Conservation (phyloP, 2,888 invertebrate genomes). For the Lottia scabra region DNA sequence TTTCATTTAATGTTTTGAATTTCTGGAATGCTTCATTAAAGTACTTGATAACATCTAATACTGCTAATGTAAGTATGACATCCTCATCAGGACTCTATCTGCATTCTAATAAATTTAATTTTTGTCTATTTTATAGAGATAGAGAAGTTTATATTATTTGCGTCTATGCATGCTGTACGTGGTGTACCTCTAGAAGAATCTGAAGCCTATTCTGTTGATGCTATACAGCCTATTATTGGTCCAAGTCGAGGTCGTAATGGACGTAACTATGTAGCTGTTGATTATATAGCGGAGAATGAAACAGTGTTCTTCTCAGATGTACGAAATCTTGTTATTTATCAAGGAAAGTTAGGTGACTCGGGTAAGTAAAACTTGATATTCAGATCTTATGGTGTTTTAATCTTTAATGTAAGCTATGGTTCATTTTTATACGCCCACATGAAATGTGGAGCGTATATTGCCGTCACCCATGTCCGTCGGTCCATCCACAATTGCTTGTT, state of each 20-base stretch:
- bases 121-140: conserved; percentile 72
- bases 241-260: conserved; percentile 76
- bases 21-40: too few relatives aligned
- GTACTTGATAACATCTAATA: too few relatives aligned
- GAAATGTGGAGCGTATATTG: too few relatives aligned
- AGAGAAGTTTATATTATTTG: conserved; percentile 92
- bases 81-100: not conserved
- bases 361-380: conserved; percentile 76
- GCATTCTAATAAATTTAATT: too few relatives aligned
- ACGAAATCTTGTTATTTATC: conserved; percentile 72
- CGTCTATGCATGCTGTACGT: conserved; percentile 94
- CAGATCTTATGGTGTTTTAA: too few relatives aligned
- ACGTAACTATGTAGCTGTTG: conserved; percentile 93
- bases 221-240: conserved; percentile 89
- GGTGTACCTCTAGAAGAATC: conserved; percentile 74
- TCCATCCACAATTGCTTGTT: too few relatives aligned
- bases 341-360: conserved; percentile 83
- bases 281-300: conserved; percentile 88
- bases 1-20: too few relatives aligned
- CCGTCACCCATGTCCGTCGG: too few relatives aligned
- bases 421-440: too few relatives aligned
- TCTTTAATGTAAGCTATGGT: too few relatives aligned
- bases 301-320: conserved; percentile 98
- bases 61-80: too few relatives aligned
- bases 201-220: conserved; percentile 75